Evolutionary conservation across 2,113 vertebrate genomes (phyloP).

Genomic region (Sterrhoptilus dennistouni): DNA sequence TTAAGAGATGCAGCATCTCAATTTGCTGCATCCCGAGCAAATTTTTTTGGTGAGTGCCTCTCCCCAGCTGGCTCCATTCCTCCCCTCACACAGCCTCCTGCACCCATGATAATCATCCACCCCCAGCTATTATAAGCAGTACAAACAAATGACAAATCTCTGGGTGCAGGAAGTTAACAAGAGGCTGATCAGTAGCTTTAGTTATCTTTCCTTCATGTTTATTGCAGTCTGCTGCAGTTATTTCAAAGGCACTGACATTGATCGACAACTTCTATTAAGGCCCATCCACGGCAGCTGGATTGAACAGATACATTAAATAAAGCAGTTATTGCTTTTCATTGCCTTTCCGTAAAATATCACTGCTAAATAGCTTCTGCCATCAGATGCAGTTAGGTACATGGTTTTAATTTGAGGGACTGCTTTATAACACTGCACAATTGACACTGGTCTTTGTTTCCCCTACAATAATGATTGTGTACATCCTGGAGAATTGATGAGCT

Average conservation of each 20-base stretch:
- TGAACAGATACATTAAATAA: conserved; percentile 98
- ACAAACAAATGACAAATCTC: conserved; percentile 88
- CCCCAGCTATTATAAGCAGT: conserved; percentile 75
- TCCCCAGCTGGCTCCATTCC: neutral
- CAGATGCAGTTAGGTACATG: conserved; percentile 93
- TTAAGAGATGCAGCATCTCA: neutral
- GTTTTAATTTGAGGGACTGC: conserved; percentile 98
- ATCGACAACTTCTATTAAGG: conserved; percentile 99
- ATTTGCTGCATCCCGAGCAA: neutral
- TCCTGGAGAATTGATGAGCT: conserved; percentile 93
- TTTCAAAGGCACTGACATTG: conserved; percentile 88
- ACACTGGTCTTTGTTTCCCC: conserved; percentile 88
- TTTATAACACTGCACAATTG: conserved; percentile 88
- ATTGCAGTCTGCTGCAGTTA: conserved; percentile 90
- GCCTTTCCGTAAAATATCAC: conserved; percentile 92
- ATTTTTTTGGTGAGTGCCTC: neutral
- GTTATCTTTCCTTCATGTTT: conserved; percentile 92
- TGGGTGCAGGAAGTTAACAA: conserved; percentile 84
- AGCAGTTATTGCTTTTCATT: conserved; percentile 98
- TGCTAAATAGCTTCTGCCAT: conserved; percentile 93
- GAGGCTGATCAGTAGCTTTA: conserved; percentile 81
- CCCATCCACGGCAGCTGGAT: conserved; percentile 89
- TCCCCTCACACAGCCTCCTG: neutral
- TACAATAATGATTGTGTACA: conserved; percentile 91
- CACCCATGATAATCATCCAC: conserved; percentile 67